Conservation (phyloP, 2,113 vertebrate species). For the Tupaia chinensis region DNA sequence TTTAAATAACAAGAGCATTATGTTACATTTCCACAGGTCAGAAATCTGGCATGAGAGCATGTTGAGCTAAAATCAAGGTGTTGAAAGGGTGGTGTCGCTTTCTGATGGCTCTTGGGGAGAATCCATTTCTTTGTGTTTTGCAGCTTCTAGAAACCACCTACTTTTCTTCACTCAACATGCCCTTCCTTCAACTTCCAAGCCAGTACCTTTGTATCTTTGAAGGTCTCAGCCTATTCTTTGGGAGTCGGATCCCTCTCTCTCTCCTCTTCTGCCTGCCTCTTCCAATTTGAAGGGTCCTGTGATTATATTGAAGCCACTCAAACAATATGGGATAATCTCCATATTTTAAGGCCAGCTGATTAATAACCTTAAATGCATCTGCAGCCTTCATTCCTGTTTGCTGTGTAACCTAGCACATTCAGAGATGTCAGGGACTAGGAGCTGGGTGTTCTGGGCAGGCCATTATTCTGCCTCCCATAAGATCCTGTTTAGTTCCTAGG, state of each 20-base stretch:
- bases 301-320: neutral
- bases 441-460: neutral
- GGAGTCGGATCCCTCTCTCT: neutral
- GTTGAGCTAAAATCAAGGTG: neutral
- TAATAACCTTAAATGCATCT: neutral
- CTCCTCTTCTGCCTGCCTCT: neutral
- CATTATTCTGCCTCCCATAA: neutral
- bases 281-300: neutral
- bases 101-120: neutral
- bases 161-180: neutral
- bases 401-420: neutral
- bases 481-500: neutral
- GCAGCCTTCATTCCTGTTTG: neutral
- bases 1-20: neutral
- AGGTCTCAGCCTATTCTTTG: neutral
- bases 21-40: neutral
- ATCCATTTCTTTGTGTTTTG: neutral
- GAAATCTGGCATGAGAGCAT: neutral
- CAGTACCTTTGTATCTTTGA: neutral
- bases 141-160: neutral
- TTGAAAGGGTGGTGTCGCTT: neutral
- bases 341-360: neutral
- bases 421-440: neutral
- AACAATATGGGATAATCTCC: neutral
- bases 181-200: neutral